phyloP scores from a whole-genome alignment of 2,113 vertebrate species.

The Coptodon rendalli region DNA sequence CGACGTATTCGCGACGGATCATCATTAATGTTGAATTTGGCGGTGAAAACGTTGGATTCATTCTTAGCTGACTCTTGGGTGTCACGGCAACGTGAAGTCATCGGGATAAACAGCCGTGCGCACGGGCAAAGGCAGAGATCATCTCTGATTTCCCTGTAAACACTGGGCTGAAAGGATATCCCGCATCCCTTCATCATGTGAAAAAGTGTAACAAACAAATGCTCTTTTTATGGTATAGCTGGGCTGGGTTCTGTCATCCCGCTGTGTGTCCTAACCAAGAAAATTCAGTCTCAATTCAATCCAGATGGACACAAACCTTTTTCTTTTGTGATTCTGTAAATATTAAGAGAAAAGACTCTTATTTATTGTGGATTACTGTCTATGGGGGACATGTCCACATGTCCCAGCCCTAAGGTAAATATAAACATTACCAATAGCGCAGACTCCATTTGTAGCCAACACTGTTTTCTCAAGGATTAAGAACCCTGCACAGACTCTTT shows the following conservation, averaged over 20 bases:
- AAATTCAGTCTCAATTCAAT: constrained; percentile 19
- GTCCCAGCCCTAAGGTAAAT: constrained; percentile 16
- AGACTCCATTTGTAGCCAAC: neutral
- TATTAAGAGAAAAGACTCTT: constrained; percentile 27
- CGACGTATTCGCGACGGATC: neutral
- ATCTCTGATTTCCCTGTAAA: neutral
- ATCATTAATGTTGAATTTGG: neutral
- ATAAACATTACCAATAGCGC: constrained; percentile 29
- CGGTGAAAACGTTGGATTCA: neutral
- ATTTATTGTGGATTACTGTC: constrained; percentile 52
- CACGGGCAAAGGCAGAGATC: neutral
- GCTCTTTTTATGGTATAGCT: neutral
- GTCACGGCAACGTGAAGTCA: neutral
- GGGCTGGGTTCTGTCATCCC: constrained; percentile 10
- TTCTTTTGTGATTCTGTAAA: constrained; percentile 13
- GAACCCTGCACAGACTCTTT: neutral
- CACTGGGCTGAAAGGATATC: neutral
- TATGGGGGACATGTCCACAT: constrained; percentile 1
- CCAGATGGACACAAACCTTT: constrained; percentile 35
- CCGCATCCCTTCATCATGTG: neutral
- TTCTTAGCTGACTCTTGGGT: neutral
- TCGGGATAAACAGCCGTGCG: neutral
- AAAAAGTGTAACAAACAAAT: constrained; percentile 26
- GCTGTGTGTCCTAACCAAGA: constrained; percentile 5
- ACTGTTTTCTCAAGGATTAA: constrained; percentile 37